Evolutionary conservation across 2,797 vertebrate genomes (phyloP).

Genomic region (Galagoides demidoff): DNA sequence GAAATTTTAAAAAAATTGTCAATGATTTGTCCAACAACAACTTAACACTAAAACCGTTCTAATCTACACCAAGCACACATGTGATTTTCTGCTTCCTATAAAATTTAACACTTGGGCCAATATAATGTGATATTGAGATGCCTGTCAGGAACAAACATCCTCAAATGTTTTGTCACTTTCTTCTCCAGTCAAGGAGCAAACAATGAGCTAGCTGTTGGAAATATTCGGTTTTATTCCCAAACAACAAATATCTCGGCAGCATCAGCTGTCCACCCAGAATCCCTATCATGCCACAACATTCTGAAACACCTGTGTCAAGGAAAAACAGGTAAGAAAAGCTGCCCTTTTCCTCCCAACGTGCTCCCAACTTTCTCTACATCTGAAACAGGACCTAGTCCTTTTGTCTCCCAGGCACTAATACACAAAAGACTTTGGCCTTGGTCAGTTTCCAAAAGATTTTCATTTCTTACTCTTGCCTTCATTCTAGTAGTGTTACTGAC

Average conservation of each 20-base stretch:
- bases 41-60: slow-evolving; percentile 23
- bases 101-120: slow-evolving; percentile 3
- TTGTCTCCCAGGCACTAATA: background rate
- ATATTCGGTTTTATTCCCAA: background rate
- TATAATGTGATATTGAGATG: background rate
- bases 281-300: background rate
- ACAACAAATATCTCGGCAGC: background rate
- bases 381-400: background rate
- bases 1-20: background rate
- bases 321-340: background rate
- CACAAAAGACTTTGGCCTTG: background rate
- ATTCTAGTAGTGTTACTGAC: background rate
- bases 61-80: background rate
- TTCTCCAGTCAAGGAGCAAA: background rate
- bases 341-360: background rate
- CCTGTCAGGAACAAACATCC: background rate
- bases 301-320: background rate
- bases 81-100: slow-evolving; percentile 3
- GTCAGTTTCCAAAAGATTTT: background rate
- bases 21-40: slow-evolving; percentile 6
- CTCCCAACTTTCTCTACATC: background rate
- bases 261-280: background rate
- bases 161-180: slow-evolving; percentile 32
- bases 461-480: slow-evolving; percentile 12
- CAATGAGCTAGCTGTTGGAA: background rate